phyloP scores from a whole-genome alignment of 2,888 invertebrate species.

The Laothoe populi region DNA sequence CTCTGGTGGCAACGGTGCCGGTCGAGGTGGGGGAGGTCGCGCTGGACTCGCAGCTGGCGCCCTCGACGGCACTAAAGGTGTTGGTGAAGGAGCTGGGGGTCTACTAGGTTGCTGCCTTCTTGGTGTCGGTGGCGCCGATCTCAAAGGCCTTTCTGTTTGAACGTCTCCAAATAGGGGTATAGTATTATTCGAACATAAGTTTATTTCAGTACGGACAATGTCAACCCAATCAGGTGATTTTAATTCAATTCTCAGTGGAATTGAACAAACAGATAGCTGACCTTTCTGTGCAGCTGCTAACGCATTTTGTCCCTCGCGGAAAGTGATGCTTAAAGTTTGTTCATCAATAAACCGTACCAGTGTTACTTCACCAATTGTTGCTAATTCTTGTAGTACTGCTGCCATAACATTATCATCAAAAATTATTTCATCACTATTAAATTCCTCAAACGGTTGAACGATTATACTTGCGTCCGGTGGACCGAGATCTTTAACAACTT shows the following conservation, averaged over 20 bases:
- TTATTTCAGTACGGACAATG: conserved; percentile 92
- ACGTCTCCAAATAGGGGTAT: conserved; percentile 87
- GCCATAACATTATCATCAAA: conserved; percentile 93
- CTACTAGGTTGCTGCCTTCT: conserved; percentile 84
- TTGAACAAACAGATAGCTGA: conserved; percentile 86
- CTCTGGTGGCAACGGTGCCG: conserved; percentile 81
- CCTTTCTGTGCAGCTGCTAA: conserved; percentile 87
- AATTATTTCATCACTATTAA: conserved; percentile 82
- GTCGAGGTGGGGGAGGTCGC: conserved; percentile 86
- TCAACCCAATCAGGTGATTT: conserved; percentile 95
- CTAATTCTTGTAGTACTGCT: conserved; percentile 91
- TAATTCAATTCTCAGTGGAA: conserved; percentile 88
- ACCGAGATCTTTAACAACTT: conserved; percentile 93
- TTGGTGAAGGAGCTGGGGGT: conserved; percentile 86
- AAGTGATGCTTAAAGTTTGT: conserved; percentile 94
- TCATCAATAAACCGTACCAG: conserved; percentile 95
- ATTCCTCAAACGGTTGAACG: conserved; percentile 80
- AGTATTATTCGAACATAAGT: conserved; percentile 93
- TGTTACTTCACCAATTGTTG: conserved; percentile 94
- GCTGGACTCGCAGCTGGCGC: conserved; percentile 78
- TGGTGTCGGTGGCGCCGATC: conserved; percentile 78
- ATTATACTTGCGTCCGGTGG: conserved; percentile 98
- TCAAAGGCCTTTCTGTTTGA: conserved; percentile 65
- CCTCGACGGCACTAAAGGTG: conserved; percentile 72
- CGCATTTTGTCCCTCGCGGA: conserved; percentile 95